Evolutionary conservation across 1,140 invertebrate species (phyloP).

Genomic region (Aphelenchoides fujianensis): DNA sequence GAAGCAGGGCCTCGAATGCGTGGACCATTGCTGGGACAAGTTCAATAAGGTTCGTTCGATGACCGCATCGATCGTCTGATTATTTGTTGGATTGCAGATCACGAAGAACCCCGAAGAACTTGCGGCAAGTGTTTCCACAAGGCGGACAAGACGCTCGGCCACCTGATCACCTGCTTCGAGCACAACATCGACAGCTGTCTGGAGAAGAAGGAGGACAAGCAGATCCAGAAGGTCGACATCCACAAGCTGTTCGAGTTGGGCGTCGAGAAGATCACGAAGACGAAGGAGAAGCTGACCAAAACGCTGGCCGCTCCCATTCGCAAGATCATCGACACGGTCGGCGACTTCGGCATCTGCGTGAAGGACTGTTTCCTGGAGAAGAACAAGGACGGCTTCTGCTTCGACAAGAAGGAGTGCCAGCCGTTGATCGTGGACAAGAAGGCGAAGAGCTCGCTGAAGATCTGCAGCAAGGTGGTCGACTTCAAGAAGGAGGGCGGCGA

Average conservation of each 20-base stretch:
- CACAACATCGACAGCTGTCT: conserved; percentile 47
- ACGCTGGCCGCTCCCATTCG: conserved; percentile 43
- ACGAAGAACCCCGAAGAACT: conserved; percentile 32
- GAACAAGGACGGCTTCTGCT: conserved; percentile 49
- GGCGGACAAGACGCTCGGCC: background rate
- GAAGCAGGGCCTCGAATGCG: conserved; percentile 41
- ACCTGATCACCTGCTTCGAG: conserved; percentile 45
- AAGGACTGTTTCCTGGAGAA: conserved; percentile 52
- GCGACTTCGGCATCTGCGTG: conserved; percentile 49
- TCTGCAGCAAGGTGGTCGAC: conserved; percentile 46
- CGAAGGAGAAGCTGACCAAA: conserved; percentile 39
- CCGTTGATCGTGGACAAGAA: conserved; percentile 51
- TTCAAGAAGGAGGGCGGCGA: conserved; percentile 57
- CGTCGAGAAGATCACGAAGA: conserved; percentile 47
- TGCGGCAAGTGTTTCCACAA: conserved; percentile 13
- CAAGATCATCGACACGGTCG: conserved; percentile 45
- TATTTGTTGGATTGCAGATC: conserved; percentile 12
- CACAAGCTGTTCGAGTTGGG: conserved; percentile 50
- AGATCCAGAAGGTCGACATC: conserved; percentile 52
- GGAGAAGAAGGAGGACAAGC: background rate
- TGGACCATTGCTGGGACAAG: conserved; percentile 48
- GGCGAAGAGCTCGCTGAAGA: conserved; percentile 46
- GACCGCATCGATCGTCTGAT: no score
- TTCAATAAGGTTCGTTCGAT: conserved; percentile 35
- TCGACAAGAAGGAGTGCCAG: conserved; percentile 50